phyloP scores from a whole-genome alignment of 2,888 invertebrate genomes.

The Mythimna ferrago region DNA sequence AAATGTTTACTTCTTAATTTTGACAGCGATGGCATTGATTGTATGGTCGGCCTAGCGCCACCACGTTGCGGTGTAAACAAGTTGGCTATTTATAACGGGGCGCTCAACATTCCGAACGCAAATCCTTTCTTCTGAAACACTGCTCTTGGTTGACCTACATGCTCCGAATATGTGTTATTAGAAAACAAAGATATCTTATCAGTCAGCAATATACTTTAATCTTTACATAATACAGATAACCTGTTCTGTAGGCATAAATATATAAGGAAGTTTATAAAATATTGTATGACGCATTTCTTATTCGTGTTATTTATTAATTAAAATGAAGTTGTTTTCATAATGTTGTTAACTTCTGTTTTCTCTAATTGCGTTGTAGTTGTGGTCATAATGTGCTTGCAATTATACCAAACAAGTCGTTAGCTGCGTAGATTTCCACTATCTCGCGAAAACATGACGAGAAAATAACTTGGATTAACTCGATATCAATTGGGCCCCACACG shows the following conservation, averaged over 20 bases:
- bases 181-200: conserved; percentile 54
- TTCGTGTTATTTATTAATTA: conserved; percentile 26
- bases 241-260: conserved; percentile 23
- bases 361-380: conserved; percentile 21
- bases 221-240: conserved; percentile 57
- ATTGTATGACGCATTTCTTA: conserved; percentile 56
- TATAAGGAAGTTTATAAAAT: conserved; percentile 50
- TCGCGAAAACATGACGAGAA: conserved; percentile 43
- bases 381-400: not conserved
- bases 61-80: conserved; percentile 50
- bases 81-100: conserved; percentile 53
- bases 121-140: conserved; percentile 22
- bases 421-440: conserved; percentile 35
- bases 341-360: conserved; percentile 30
- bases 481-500: conserved; percentile 13
- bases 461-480: conserved; percentile 13
- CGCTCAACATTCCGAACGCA: conserved; percentile 37
- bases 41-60: conserved; percentile 17
- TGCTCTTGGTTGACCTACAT: conserved; percentile 52
- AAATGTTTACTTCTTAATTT: conserved; percentile 42
- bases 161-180: conserved; percentile 37
- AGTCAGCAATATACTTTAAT: conserved; percentile 36
- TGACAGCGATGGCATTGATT: conserved; percentile 56
- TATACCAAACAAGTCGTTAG: conserved; percentile 10
- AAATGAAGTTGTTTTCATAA: conserved; percentile 34